These are phyloP conservation scores for Anarrhichthys ocellatus DNA, from an alignment of 2,113 vertebrate species.

Conservation along the genomic window DNA sequence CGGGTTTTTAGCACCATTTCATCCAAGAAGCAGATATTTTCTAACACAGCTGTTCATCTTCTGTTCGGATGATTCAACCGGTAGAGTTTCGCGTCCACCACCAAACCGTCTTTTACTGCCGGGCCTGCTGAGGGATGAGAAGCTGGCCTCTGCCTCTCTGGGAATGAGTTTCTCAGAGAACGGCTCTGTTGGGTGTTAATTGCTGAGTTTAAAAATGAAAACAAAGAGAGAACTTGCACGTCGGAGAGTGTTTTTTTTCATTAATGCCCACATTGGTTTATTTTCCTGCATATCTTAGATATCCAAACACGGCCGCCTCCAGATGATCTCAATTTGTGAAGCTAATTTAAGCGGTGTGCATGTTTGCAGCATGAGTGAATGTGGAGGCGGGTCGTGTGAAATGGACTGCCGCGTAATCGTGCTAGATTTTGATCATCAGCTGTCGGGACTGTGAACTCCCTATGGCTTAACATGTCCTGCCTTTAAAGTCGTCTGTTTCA, in stretches of 20 bases:
- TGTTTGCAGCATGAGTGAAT: not conserved
- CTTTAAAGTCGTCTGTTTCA: not conserved
- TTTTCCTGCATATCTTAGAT: conserved; percentile 9
- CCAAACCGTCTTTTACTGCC: not conserved
- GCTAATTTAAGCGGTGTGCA: conserved; percentile 4
- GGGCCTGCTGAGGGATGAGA: not conserved
- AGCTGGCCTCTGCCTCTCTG: not conserved
- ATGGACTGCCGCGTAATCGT: not conserved
- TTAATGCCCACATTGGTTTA: not conserved
- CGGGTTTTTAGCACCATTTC: not conserved
- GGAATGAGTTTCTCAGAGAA: not conserved
- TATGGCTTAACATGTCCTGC: not conserved
- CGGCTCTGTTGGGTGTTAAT: not conserved
- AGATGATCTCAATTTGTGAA: conserved; percentile 18
- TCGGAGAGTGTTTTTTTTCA: not conserved
- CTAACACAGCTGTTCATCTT: not conserved
- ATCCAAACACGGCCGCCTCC: conserved; percentile 3
- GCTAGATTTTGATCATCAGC: not conserved
- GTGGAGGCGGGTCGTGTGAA: not conserved
- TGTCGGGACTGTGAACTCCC: not conserved
- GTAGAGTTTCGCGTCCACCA: not conserved
- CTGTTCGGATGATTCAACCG: not conserved
- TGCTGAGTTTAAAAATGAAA: not conserved
- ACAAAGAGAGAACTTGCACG: not conserved
- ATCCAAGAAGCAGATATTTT: not conserved